A percentile compares a stretch with the other conserved stretches of the same genome.
phyloP scores from a whole-genome alignment of 2,113 vertebrate genomes.

The Sapayoa aenigma region DNA sequence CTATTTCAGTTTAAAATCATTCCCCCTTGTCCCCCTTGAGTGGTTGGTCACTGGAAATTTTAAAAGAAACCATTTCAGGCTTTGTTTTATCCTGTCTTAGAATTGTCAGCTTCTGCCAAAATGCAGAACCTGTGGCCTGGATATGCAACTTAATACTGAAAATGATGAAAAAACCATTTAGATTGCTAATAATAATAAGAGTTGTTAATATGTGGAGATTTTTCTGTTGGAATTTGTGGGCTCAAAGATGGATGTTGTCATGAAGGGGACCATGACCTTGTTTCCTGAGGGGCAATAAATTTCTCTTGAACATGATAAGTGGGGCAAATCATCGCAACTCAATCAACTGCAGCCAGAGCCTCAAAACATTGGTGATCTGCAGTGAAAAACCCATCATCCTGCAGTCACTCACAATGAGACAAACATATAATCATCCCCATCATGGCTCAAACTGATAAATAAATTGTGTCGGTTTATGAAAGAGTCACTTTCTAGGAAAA shows the following conservation, averaged over 20 bases:
- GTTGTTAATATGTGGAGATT: accelerated
- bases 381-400: neutral
- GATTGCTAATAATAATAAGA: neutral
- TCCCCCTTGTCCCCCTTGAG: neutral
- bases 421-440: neutral
- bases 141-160: accelerated
- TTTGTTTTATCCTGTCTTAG: neutral
- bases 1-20: neutral
- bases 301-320: neutral
- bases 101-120: neutral
- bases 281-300: neutral
- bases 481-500: neutral
- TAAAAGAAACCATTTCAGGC: neutral
- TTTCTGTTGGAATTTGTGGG: accelerated
- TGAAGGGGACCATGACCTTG: neutral
- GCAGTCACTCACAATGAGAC: neutral
- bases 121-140: neutral
- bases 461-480: neutral
- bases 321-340: neutral
- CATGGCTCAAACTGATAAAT: neutral
- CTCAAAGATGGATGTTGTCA: neutral
- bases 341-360: neutral
- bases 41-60: neutral
- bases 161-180: neutral
- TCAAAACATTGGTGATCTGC: neutral